These are phyloP conservation scores for Sinocyclocheilus anophthalmus DNA, from an alignment of 2,113 vertebrate species.

Conservation along the genomic window DNA sequence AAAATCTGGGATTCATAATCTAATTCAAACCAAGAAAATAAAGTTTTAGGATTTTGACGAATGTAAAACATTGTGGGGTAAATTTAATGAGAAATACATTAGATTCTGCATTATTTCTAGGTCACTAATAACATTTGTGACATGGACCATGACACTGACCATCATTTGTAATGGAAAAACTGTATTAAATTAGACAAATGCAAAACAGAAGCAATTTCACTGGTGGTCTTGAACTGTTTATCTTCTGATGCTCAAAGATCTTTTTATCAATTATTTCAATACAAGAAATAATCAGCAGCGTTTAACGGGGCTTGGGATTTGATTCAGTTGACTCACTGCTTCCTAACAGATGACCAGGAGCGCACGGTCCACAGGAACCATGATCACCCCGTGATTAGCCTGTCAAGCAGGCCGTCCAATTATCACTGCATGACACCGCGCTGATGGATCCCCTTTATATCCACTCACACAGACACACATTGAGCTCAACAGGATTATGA, in stretches of 20 bases:
- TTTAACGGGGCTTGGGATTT: not conserved
- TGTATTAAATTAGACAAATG: not conserved
- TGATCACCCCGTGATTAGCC: slow-evolving; percentile 39
- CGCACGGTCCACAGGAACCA: slow-evolving; percentile 36
- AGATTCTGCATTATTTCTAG: not conserved
- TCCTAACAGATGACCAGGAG: slow-evolving; percentile 47
- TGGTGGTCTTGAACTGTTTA: not conserved
- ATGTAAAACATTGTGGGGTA: not conserved
- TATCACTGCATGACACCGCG: slow-evolving; percentile 49
- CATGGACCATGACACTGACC: not conserved
- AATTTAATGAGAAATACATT: not conserved
- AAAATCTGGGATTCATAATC: not conserved
- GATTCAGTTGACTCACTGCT: not conserved
- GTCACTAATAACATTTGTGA: too few species aligned
- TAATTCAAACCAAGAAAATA: not conserved
- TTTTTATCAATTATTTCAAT: not conserved
- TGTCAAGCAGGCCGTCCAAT: slow-evolving; percentile 45
- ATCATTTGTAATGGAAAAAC: not conserved
- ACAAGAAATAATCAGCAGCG: not conserved
- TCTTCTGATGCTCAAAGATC: not conserved
- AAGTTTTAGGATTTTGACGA: not conserved
- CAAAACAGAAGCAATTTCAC: not conserved
- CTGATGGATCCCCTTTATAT: slow-evolving; percentile 34
- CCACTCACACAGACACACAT: slow-evolving; percentile 29
- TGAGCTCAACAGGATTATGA: slow-evolving; percentile 13